Evolutionary conservation across 2,797 vertebrate species (phyloP).

Genomic region (Meda fulgida): DNA sequence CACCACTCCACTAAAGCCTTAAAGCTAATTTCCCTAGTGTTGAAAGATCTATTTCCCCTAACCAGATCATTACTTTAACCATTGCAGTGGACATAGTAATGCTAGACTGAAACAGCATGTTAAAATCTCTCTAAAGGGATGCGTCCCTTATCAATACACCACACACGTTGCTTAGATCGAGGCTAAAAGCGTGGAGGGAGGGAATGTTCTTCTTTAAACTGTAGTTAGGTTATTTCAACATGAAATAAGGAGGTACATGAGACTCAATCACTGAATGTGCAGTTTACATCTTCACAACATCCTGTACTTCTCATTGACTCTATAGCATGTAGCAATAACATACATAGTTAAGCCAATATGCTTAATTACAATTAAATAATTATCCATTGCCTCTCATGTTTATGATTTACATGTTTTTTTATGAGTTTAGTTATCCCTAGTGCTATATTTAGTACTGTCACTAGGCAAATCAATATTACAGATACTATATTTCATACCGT

Average conservation of each 20-base stretch:
- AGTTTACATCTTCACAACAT: constrained; percentile 1
- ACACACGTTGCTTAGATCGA: constrained; percentile 2
- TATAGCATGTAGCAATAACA: not conserved
- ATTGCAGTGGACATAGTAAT: constrained; percentile 5
- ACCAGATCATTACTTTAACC: constrained; percentile 10
- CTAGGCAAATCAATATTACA: not conserved
- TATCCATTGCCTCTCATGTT: constrained; percentile 22
- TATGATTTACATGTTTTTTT: not conserved
- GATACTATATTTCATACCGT: not conserved
- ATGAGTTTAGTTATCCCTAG: constrained; percentile 9
- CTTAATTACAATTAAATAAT: not conserved
- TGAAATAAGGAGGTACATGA: constrained; percentile 37
- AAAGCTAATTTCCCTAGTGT: not conserved
- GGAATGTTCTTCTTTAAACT: constrained; percentile 16
- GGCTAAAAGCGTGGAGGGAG: constrained; percentile 12
- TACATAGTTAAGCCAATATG: not conserved
- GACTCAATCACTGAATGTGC: constrained; percentile 10
- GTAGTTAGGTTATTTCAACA: constrained; percentile 41
- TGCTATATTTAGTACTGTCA: constrained; percentile 8
- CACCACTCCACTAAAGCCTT: constrained; percentile 26
- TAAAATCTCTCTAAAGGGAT: constrained; percentile 5
- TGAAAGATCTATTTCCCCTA: not conserved
- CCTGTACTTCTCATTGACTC: not conserved
- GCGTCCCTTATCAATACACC: not conserved
- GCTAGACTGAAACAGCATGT: not conserved